phyloP scores from a whole-genome alignment of 2,113 vertebrate species.

The Romanogobio albipinnatus region DNA sequence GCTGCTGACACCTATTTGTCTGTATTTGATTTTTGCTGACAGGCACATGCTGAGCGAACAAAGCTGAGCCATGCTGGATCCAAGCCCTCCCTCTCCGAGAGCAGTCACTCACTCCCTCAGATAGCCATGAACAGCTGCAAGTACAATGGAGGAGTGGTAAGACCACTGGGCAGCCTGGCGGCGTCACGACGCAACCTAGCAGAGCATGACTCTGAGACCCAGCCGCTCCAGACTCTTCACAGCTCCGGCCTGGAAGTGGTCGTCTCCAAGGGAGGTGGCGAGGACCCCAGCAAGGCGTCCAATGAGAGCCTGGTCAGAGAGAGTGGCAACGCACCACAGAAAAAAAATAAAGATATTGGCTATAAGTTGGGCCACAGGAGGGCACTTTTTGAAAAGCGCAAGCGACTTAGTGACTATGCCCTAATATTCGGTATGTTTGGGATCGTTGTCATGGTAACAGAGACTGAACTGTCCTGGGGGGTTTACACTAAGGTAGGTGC shows the following conservation, averaged over 20 bases:
- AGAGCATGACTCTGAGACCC: slow-evolving; percentile 74
- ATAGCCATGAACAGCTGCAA: slow-evolving; percentile 81
- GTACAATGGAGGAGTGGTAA: slow-evolving; percentile 82
- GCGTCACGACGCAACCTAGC: slow-evolving; percentile 67
- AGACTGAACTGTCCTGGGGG: slow-evolving; percentile 93
- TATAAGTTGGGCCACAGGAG: slow-evolving; percentile 89
- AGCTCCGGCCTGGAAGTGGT: slow-evolving; percentile 83
- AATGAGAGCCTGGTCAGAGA: slow-evolving; percentile 65
- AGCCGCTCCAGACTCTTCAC: slow-evolving; percentile 74
- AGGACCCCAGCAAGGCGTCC: slow-evolving; percentile 72
- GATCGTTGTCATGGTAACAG: slow-evolving; percentile 94
- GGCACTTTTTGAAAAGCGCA: slow-evolving; percentile 91
- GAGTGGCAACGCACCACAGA: slow-evolving; percentile 65
- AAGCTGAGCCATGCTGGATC: slow-evolving; percentile 78
- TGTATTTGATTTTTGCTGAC: slow-evolving; percentile 39
- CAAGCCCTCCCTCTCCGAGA: slow-evolving; percentile 67
- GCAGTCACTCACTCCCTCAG: slow-evolving; percentile 65
- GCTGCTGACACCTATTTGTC: slow-evolving; percentile 37
- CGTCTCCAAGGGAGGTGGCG: slow-evolving; percentile 77
- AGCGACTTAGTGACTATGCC: slow-evolving; percentile 92
- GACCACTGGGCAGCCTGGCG: slow-evolving; percentile 73
- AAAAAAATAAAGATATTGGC: slow-evolving; percentile 82
- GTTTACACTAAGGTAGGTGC: slow-evolving; percentile 87
- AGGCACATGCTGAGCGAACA: slow-evolving; percentile 66
- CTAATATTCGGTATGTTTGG: slow-evolving; percentile 96